Evolutionary conservation across 2,797 vertebrate species (phyloP).

Genomic region (Pteronotus mesoamericanus): DNA sequence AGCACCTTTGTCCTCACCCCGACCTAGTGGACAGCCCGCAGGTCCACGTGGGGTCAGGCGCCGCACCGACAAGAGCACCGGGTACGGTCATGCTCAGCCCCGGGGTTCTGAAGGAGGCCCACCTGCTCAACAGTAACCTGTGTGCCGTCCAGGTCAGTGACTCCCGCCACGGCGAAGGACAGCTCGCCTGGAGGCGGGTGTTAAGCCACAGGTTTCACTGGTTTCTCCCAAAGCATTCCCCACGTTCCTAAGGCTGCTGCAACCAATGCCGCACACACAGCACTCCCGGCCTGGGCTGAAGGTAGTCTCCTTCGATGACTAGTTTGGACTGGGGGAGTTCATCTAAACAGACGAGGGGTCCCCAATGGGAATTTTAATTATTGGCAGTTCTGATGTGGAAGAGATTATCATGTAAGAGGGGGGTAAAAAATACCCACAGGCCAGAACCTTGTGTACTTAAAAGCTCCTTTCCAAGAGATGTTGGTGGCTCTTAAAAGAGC

Average conservation of each 20-base stretch:
- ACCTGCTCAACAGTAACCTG: not conserved
- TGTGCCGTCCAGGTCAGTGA: accelerated
- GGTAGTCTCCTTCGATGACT: too few species aligned
- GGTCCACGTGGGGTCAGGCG: not conserved
- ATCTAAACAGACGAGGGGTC: not conserved
- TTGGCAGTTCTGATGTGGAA: accelerated
- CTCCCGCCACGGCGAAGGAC: not conserved
- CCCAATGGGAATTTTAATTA: accelerated
- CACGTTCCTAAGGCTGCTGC: accelerated
- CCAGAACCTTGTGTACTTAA: accelerated
- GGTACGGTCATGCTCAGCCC: accelerated
- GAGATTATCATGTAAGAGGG: accelerated
- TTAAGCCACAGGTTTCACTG: not conserved
- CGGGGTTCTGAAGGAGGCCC: not conserved
- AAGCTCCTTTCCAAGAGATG: not conserved
- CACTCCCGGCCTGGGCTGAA: too few species aligned
- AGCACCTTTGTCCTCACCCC: not conserved
- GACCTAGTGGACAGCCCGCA: too few species aligned
- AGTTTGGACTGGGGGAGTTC: not conserved
- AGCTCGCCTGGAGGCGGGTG: not conserved
- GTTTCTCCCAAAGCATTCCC: too few species aligned
- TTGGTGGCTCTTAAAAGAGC: constrained; percentile 82
- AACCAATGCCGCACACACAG: not conserved
- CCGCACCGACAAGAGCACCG: accelerated
- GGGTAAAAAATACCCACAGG: accelerated